Conservation (phyloP, 37 sponge, comb jelly and placozoan genomes). For the Aphrocallistes beatrix region DNA sequence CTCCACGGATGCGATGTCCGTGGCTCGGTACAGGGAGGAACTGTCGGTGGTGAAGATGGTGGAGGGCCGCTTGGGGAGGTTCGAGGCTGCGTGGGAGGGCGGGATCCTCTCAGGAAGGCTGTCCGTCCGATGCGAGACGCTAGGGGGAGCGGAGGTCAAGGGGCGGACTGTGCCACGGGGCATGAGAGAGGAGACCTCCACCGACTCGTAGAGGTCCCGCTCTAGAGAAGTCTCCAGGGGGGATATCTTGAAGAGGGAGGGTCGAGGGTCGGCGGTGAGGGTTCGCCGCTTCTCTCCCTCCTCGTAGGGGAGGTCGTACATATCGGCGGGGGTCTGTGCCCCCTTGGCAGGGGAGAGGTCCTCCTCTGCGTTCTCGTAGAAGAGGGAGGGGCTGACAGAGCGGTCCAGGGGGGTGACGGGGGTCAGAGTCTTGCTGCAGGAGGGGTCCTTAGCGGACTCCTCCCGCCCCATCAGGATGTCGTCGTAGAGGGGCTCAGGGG, state of each 20-base stretch:
- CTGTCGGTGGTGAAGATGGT: slow-evolving; percentile 8
- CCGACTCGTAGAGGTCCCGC: background rate
- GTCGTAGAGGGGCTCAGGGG: background rate
- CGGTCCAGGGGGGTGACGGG: slow-evolving; percentile 3
- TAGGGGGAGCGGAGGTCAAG: background rate
- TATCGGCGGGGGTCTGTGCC: background rate
- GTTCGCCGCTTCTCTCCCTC: background rate
- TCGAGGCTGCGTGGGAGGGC: background rate
- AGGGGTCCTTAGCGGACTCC: background rate
- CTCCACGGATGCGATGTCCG: background rate
- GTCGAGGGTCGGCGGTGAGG: background rate
- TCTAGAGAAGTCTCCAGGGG: slow-evolving; percentile 5
- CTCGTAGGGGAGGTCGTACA: slow-evolving; percentile 4
- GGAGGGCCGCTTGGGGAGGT: background rate
- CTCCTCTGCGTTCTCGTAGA: background rate
- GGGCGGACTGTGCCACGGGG: background rate
- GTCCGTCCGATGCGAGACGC: background rate
- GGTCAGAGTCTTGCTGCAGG: slow-evolving; percentile 1
- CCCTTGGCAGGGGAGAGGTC: background rate
- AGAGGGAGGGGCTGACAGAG: background rate
- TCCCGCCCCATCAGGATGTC: background rate
- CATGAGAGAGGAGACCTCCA: background rate
- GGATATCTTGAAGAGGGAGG: slow-evolving; percentile 10
- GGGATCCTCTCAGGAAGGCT: background rate
- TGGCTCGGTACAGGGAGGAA: background rate